These are phyloP conservation scores for Leptonema lineaticorne DNA, from an alignment of 1,140 invertebrate genomes.

Conservation along the genomic window DNA sequence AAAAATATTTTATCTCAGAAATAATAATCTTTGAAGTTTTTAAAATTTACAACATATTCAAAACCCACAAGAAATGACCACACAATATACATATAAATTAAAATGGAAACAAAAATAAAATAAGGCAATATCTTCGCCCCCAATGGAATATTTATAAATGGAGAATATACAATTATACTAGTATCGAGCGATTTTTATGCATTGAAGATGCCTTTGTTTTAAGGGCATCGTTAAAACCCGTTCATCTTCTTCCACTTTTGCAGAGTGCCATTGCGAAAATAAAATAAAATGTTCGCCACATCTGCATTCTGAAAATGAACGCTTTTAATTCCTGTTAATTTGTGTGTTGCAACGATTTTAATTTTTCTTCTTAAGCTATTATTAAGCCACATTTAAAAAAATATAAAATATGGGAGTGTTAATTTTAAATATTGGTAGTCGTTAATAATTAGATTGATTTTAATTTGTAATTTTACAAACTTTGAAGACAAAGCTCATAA, in stretches of 20 bases:
- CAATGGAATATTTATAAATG: neutral
- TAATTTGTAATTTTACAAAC: too few relatives aligned
- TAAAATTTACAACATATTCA: too few relatives aligned
- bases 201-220: neutral
- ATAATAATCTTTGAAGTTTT: too few relatives aligned
- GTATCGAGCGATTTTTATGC: neutral
- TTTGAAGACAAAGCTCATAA: too few relatives aligned
- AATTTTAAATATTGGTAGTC: too few relatives aligned
- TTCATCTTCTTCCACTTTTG: conserved; percentile 7
- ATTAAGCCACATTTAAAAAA: neutral
- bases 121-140: too few relatives aligned
- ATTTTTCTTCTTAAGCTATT: neutral
- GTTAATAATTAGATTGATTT: too few relatives aligned
- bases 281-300: neutral
- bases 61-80: too few relatives aligned
- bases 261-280: neutral
- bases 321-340: neutral
- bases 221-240: neutral
- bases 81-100: too few relatives aligned
- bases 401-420: too few relatives aligned
- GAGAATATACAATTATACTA: neutral
- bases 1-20: too few relatives aligned
- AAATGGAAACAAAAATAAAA: too few relatives aligned
- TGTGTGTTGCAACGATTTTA: neutral
- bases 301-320: neutral